Base-by-base conservation (phyloP, 2,797 vertebrate species). In the Selene dorsalis region DNA sequence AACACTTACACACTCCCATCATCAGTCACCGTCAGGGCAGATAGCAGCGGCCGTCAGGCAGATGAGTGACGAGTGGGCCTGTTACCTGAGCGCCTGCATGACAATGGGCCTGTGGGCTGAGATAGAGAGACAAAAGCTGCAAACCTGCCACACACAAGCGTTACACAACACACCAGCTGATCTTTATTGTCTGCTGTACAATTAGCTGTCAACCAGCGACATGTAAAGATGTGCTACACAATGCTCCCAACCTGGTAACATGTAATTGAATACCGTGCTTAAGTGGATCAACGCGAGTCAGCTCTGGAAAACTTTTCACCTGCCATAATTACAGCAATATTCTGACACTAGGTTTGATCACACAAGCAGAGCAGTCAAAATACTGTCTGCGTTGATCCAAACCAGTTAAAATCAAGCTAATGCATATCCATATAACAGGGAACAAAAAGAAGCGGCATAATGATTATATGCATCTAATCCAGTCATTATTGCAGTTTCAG, bases 11-110 rank as follows among this genome's bases (percentile, higher is more conserved):
- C 86, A 83, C 83, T 48, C 79, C 56, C 82, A 50, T 90, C 93
- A 95, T 95, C 94, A 91, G 93, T 94, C 92, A 92, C 73, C 52
- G 85, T 91, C 90, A 76, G 79, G 81, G 85, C 70, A 89, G 93
- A 93, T 93, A 92, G 93, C 88, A 59, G 84, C 74, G 71, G 84
- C 88, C 86, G 85, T 93, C 92, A 89, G 85, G 79, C 70, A 69
- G 84, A 93, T 93, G 93, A 94, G 92, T 93, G 94, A 93, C 87
- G 92, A 93, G 87, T 77, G 79, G 88, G 86, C 84, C 82, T 26
- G 87, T 81, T 91, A 94, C 91, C 92, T 80, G 84, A 85, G 81
- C 62, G 81, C 66, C 89, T 91, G 93, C 91, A 91, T 94, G 92
- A 92, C 92, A 92, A 94, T 92, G 69, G 90, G 81, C 82, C 87